A percentile compares a stretch with the other conserved stretches of the same genome.
Conservation (phyloP, 1,140 invertebrate genomes). For the Laupala kohalensis region DNA sequence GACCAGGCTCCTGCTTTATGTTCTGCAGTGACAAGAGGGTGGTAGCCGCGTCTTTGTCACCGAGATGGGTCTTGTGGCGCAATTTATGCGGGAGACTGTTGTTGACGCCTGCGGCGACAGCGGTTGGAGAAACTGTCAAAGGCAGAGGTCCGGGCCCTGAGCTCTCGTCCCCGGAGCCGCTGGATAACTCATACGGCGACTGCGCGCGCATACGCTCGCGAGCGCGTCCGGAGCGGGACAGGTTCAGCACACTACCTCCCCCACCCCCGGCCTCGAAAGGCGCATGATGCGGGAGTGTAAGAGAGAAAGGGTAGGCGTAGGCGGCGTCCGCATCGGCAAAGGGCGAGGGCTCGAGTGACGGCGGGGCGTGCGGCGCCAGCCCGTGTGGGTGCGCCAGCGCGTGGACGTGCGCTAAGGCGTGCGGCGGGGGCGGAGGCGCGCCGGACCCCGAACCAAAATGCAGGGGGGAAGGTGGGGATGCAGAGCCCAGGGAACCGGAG, state of each 20-base stretch:
- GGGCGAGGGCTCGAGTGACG: constrained; percentile 26
- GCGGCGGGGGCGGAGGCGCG: constrained; percentile 39
- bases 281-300: constrained; percentile 21
- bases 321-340: constrained; percentile 31
- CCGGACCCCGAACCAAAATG: constrained; percentile 34
- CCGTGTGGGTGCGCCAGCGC: constrained; percentile 28
- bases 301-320: constrained; percentile 19
- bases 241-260: constrained; percentile 23
- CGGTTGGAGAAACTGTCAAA: constrained; percentile 23
- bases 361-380: constrained; percentile 28
- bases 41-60: constrained; percentile 70
- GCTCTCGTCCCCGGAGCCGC: constrained; percentile 52
- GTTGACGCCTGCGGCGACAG: constrained; percentile 38
- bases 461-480: constrained; percentile 28
- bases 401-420: constrained; percentile 52
- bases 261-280: constrained; percentile 17
- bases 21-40: constrained; percentile 60
- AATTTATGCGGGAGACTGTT: constrained; percentile 74
- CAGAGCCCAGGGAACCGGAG: constrained; percentile 24
- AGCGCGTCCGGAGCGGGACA: constrained; percentile 20
- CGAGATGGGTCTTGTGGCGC: constrained; percentile 80
- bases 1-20: constrained; percentile 53
- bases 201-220: constrained; percentile 32
- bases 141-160: constrained; percentile 31
- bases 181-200: constrained; percentile 53